Evolutionary conservation across 2,797 vertebrate species (phyloP).

Genomic region (Poeciliopsis paucimaculata): DNA sequence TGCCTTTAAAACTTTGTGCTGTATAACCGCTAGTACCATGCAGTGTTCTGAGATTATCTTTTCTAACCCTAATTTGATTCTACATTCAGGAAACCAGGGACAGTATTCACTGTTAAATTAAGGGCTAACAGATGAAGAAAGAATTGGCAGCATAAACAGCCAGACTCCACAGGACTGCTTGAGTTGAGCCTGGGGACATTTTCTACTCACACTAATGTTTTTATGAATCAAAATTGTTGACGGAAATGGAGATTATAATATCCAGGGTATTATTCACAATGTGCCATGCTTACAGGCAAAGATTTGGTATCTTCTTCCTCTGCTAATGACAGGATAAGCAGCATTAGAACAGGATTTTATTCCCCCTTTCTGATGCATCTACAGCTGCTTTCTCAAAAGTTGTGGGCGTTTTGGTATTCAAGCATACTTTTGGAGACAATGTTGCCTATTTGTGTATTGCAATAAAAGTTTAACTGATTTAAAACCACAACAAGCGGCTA

Average conservation of each 20-base stretch:
- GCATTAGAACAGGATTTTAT: slow-evolving; percentile 30
- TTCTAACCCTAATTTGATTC: slow-evolving; percentile 22
- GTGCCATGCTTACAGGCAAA: slow-evolving; percentile 66
- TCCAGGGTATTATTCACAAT: slow-evolving; percentile 72
- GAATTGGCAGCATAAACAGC: slow-evolving; percentile 52
- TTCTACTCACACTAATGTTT: slow-evolving; percentile 35
- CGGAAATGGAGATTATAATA: slow-evolving; percentile 37
- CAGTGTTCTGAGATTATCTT: slow-evolving; percentile 32
- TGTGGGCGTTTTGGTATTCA: slow-evolving; percentile 43
- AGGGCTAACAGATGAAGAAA: slow-evolving; percentile 65
- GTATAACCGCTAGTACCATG: slow-evolving; percentile 11
- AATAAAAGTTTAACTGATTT: slow-evolving; percentile 62
- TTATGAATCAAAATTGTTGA: not conserved
- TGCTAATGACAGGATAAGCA: slow-evolving; percentile 33
- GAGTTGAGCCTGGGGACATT: slow-evolving; percentile 34
- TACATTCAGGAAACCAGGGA: slow-evolving; percentile 45
- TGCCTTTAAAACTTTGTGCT: slow-evolving; percentile 38
- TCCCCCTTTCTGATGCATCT: slow-evolving; percentile 38
- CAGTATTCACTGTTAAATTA: slow-evolving; percentile 48
- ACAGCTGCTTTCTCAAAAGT: slow-evolving; percentile 30
- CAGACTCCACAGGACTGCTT: slow-evolving; percentile 29
- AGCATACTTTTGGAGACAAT: slow-evolving; percentile 62
- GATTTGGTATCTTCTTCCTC: slow-evolving; percentile 36
- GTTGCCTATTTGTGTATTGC: slow-evolving; percentile 65
- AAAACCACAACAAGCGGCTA: slow-evolving; percentile 15